Percentiles rank a stretch among this genome's conserved stretches.
These are phyloP conservation scores for Lepidothrix coronata DNA, from an alignment of 2,113 vertebrate genomes.

Conservation along the genomic window DNA sequence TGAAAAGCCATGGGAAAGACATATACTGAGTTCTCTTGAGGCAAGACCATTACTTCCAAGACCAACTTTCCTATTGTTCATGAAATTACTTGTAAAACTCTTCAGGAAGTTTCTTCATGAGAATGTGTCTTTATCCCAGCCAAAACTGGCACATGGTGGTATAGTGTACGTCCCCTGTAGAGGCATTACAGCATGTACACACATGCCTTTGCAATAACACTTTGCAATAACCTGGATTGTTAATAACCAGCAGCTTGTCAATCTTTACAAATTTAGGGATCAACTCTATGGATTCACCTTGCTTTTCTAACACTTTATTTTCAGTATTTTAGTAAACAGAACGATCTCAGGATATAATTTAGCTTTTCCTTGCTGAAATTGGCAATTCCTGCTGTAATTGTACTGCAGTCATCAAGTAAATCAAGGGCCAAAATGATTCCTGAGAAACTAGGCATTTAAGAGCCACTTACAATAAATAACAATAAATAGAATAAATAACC, in stretches of 20 bases:
- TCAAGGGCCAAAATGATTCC: not conserved
- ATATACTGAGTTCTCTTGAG: not conserved
- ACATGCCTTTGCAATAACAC: not conserved
- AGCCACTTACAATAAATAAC: not conserved
- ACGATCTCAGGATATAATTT: not conserved
- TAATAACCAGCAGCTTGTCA: not conserved
- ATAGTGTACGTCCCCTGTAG: fast-evolving
- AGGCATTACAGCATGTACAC: not conserved
- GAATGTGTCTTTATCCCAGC: not conserved
- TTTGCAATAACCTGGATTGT: not conserved
- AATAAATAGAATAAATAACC: not conserved
- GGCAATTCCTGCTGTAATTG: not conserved
- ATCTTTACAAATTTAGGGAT: not conserved
- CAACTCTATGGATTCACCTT: not conserved
- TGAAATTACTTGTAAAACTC: not conserved
- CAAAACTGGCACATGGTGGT: not conserved
- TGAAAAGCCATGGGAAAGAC: not conserved
- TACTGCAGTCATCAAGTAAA: not conserved
- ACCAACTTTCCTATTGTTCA: not conserved
- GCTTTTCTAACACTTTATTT: not conserved
- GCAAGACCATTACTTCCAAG: not conserved
- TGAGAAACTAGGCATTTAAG: not conserved
- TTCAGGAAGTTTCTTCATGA: not conserved
- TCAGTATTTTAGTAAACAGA: not conserved
- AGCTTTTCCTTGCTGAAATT: not conserved